phyloP scores from a whole-genome alignment of 2,888 invertebrate species.

The Trissolcus brochymenae region DNA sequence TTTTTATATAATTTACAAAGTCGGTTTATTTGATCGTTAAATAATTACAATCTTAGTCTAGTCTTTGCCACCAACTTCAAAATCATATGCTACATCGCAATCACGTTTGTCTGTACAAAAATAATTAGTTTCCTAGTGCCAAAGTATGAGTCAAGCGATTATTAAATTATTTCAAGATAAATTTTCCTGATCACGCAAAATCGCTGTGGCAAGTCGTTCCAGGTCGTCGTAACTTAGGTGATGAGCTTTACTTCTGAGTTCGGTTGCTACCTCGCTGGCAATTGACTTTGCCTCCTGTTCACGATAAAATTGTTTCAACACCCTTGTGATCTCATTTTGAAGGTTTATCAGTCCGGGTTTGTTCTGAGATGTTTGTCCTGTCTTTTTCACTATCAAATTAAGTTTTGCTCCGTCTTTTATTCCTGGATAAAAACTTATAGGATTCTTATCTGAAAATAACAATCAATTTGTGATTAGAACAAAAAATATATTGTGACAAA shows the following conservation, averaged over 20 bases:
- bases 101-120: neutral
- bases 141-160: too few species aligned
- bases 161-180: slow-evolving; percentile 67
- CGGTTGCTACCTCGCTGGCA: slow-evolving; percentile 79
- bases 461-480: neutral
- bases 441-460: slow-evolving; percentile 80
- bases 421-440: slow-evolving; percentile 82
- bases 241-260: slow-evolving; percentile 78
- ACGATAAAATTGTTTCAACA: slow-evolving; percentile 80
- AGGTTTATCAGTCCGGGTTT: slow-evolving; percentile 77
- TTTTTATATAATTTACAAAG: slow-evolving; percentile 13
- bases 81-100: neutral
- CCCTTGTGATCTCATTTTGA: slow-evolving; percentile 79
- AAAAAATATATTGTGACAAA: too few species aligned
- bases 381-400: slow-evolving; percentile 84
- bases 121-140: too few species aligned
- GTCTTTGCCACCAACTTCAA: neutral
- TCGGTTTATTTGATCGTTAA: slow-evolving; percentile 27
- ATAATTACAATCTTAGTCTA: neutral
- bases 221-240: slow-evolving; percentile 80
- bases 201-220: slow-evolving; percentile 80
- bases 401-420: slow-evolving; percentile 87
- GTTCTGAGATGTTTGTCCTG: slow-evolving; percentile 70
- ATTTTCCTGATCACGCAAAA: slow-evolving; percentile 84
- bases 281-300: slow-evolving; percentile 82